phyloP scores from a whole-genome alignment of 2,888 invertebrate genomes.

The Pollenia griseotomentosa region DNA sequence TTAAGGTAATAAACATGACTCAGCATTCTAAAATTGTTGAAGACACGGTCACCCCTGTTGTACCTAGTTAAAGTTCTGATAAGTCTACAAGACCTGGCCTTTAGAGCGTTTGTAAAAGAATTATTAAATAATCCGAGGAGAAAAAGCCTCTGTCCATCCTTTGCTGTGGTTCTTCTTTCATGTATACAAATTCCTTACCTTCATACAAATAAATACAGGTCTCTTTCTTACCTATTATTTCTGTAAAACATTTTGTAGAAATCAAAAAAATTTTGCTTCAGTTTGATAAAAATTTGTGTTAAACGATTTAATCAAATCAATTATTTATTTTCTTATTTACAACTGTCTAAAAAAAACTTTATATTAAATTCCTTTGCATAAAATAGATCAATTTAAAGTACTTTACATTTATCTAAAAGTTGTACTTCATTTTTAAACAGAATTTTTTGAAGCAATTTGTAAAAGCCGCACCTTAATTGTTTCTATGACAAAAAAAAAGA shows the following conservation, averaged over 20 bases:
- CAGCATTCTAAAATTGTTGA: no score
- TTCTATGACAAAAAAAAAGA: constrained; percentile 47
- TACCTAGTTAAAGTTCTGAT: no score
- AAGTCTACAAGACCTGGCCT: no score
- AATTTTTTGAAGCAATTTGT: constrained; percentile 54
- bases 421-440: background rate
- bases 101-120: no score
- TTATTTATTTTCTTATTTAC: constrained; percentile 27
- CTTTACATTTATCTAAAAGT: background rate
- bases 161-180: no score
- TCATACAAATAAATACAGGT: no score
- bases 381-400: constrained; percentile 43
- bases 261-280: background rate
- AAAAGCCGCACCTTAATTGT: constrained; percentile 64
- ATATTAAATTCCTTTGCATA: background rate
- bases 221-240: no score
- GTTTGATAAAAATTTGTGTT: constrained; percentile 17
- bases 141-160: no score
- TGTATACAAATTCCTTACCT: no score
- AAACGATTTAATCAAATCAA: constrained; percentile 45
- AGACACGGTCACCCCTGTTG: no score
- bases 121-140: no score
- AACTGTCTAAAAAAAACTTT: constrained; percentile 3
- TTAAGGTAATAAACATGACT: no score
- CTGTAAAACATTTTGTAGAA: background rate